phyloP scores from a whole-genome alignment of 2,888 invertebrate species.

The Chironomus tentans region DNA sequence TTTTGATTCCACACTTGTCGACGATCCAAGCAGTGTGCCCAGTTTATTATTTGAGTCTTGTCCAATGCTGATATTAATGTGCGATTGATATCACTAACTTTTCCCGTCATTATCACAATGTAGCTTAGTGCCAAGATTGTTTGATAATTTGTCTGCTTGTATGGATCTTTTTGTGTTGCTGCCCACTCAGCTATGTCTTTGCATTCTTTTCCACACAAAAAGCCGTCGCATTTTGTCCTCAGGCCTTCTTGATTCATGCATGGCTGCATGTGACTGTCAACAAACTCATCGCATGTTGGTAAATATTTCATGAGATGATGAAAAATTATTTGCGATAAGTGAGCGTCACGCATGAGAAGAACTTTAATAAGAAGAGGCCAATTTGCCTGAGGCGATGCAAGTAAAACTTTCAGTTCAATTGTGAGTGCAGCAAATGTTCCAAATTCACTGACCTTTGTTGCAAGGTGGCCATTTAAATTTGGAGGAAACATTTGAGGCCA shows the following conservation, averaged over 20 bases:
- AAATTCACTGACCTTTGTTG: conserved; percentile 45
- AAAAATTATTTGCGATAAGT: conserved; percentile 51
- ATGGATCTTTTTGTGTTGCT: conserved; percentile 36
- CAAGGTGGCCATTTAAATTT: conserved; percentile 41
- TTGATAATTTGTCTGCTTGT: conserved; percentile 46
- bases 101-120: conserved; percentile 54
- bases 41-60: conserved; percentile 46
- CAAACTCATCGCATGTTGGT: conserved; percentile 41
- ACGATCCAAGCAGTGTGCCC: conserved; percentile 67
- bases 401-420: conserved; percentile 59
- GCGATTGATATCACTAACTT: conserved; percentile 52
- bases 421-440: conserved; percentile 53
- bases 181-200: conserved; percentile 36
- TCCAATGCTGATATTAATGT: conserved; percentile 56
- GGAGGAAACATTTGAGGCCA: conserved; percentile 52
- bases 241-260: conserved; percentile 42
- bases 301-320: conserved; percentile 46
- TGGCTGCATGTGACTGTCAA: conserved; percentile 37
- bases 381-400: conserved; percentile 69
- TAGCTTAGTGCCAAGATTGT: conserved; percentile 55
- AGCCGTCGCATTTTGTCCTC: conserved; percentile 51
- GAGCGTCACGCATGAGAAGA: conserved; percentile 60
- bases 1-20: conserved; percentile 76
- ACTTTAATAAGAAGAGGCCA: conserved; percentile 68
- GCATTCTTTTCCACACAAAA: conserved; percentile 62